These are phyloP conservation scores for Frankliniella fusca DNA, from an alignment of 2,888 invertebrate genomes.

Conservation along the genomic window DNA sequence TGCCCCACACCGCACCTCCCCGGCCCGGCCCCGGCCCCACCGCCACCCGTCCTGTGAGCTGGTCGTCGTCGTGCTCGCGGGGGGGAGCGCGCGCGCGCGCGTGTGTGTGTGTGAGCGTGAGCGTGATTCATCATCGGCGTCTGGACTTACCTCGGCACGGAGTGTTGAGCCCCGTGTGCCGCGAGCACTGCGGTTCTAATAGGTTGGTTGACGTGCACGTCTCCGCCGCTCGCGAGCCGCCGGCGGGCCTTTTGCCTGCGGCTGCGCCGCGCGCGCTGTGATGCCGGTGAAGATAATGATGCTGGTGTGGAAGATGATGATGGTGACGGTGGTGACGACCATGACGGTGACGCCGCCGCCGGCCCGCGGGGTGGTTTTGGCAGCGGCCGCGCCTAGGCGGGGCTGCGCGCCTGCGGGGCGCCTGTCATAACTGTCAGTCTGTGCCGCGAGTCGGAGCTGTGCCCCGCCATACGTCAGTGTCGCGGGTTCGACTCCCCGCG, in stretches of 20 bases:
- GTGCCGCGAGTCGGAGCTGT: too few relatives aligned
- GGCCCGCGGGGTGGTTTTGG: too few relatives aligned
- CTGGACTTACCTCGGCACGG: background rate
- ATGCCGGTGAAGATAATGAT: background rate
- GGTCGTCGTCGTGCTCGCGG: background rate
- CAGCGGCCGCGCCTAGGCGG: too few relatives aligned
- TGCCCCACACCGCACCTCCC: background rate
- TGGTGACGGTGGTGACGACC: constrained; percentile 35
- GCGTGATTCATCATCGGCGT: background rate
- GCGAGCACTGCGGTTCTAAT: constrained; percentile 15
- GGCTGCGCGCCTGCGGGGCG: too few relatives aligned
- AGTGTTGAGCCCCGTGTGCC: constrained; percentile 7
- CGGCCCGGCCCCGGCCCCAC: background rate
- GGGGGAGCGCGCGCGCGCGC: background rate
- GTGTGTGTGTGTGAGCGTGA: background rate
- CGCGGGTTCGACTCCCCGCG: too few relatives aligned
- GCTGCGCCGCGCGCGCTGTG: too few relatives aligned
- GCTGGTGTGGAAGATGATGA: constrained; percentile 28
- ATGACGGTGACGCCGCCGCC: constrained; percentile 52
- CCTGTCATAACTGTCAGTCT: too few relatives aligned
- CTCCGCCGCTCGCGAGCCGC: constrained; percentile 14
- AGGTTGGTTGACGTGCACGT: background rate
- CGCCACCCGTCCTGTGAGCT: background rate
- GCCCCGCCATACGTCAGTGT: too few relatives aligned
- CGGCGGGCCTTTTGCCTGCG: background rate